Evolutionary conservation across 1,140 invertebrate genomes (phyloP), one percentile per base, ranked within the genome.

Genomic region (Drosophila triauraria): DNA sequence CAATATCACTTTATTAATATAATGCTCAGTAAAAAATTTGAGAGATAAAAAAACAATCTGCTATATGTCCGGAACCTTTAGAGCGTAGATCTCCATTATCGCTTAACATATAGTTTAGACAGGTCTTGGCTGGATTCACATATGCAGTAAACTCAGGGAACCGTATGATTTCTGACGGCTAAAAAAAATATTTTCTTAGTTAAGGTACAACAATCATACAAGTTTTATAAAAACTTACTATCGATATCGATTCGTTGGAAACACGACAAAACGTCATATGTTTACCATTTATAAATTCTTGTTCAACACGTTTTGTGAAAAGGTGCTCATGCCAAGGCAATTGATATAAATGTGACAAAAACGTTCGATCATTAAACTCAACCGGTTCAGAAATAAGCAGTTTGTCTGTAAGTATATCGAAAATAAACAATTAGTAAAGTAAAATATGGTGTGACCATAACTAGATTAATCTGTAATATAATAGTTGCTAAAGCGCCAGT

Each of bases 301-400:
- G 94, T 83, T 97, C 96, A 46, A 97, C 96, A 9, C 95, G 94
- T 71, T 95, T 95, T 0, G 96, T 96, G 4, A 97, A 93, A 20
- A 96, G 92, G 1, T 95, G 94, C 46, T 97, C 96, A 7, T 94
- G 94, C 95, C 96, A 97, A 2, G 96, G 96, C 75, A 97, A 93
- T 62, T 96, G 95, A 61, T 95, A 94, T 61, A 97, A 93, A 91
- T 97, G 96, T 3, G 95, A 94, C 58, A 96, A 94, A 78, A 97
- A 95, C 2, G 95, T 95, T 54, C 95, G 95, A 93, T 96, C 96
- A 65, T 94, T 93, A 84, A 97, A 97, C 86, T 97, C 96, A 3
- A 93, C 91, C 0, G 96, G 96, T 44, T 96, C 95, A 67, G 96
- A 95, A 57, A 97, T 97, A 4, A 96, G 93, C 15, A 97, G 92